Percentiles rank a stretch among this genome's conserved stretches.
Conservation (phyloP, 2,888 invertebrate species). For the Cheiracanthium punctorium region DNA sequence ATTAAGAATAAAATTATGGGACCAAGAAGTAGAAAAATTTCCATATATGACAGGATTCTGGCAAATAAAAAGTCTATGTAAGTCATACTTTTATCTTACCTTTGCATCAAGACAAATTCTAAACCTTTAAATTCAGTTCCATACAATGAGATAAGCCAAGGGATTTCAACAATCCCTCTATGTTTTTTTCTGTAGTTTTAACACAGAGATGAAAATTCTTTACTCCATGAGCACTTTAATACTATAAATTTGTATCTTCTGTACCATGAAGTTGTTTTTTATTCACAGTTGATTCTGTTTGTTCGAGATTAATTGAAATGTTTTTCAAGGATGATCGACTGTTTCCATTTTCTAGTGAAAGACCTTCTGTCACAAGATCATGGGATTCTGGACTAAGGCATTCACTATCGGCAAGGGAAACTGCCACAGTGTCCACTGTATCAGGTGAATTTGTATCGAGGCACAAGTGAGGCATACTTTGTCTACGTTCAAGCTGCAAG, state of each 20-base stretch:
- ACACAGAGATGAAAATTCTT: conserved; percentile 45
- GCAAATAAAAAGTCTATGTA: too few relatives aligned
- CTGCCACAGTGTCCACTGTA: conserved; percentile 27
- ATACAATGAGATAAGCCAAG: conserved; percentile 44
- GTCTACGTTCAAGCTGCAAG: conserved; percentile 76
- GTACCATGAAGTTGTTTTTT: conserved; percentile 54
- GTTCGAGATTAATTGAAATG: conserved; percentile 39
- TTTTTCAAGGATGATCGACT: conserved; percentile 26
- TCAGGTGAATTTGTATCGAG: conserved; percentile 42
- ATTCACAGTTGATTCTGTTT: conserved; percentile 46
- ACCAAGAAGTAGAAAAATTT: too few relatives aligned
- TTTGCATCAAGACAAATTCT: conserved; percentile 14
- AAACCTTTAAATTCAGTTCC: conserved; percentile 47
- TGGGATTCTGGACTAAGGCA: conserved; percentile 31
- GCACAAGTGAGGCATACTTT: conserved; percentile 70
- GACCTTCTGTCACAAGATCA: conserved; percentile 22
- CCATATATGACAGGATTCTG: too few relatives aligned
- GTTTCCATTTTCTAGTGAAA: conserved; percentile 23
- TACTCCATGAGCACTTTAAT: conserved; percentile 44
- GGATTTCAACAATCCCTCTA: conserved; percentile 28
- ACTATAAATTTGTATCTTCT: conserved; percentile 69
- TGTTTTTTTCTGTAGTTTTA: conserved; percentile 48
- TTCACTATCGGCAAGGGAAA: conserved; percentile 32
- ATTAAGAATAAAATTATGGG: too few relatives aligned
- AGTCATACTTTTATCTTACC: not conserved